Conservation (phyloP, 2,797 vertebrate species). For the Cuniculus paca region DNA sequence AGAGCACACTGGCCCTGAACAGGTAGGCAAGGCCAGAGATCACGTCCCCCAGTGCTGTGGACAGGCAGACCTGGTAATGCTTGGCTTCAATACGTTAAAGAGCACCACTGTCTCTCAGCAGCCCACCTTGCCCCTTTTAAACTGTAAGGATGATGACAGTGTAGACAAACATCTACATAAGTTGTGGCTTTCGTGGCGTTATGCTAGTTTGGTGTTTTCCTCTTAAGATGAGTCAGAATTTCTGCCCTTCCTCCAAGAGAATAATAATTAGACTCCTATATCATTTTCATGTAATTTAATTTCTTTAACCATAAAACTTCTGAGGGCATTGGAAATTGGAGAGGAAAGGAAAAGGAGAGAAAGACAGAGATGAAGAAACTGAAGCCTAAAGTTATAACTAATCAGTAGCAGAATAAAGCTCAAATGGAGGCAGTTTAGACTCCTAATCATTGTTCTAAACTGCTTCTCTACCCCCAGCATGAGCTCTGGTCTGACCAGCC, state of each 20-base stretch:
- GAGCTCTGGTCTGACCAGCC: neutral
- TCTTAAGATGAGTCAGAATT: constrained; percentile 11
- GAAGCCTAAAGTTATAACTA: neutral
- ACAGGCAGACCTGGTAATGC: neutral
- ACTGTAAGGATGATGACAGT: neutral
- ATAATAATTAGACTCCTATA: constrained; percentile 37
- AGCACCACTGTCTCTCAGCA: neutral
- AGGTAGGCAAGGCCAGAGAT: neutral
- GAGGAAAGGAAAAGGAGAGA: neutral
- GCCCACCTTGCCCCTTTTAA: neutral
- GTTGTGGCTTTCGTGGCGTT: neutral
- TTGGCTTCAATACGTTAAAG: neutral
- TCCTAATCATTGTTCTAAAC: neutral
- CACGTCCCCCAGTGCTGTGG: neutral
- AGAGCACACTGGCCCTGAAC: constrained; percentile 26
- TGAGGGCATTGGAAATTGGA: neutral
- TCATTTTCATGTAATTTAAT: constrained; percentile 52
- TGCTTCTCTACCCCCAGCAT: neutral
- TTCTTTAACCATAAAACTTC: constrained; percentile 47
- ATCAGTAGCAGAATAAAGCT: neutral
- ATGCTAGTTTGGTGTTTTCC: neutral
- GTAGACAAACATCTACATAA: neutral
- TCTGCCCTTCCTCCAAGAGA: neutral
- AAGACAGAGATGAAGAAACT: constrained; percentile 25
- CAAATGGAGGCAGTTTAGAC: neutral